phyloP scores from a whole-genome alignment of 2,797 vertebrate species.

The Coilia nasus region DNA sequence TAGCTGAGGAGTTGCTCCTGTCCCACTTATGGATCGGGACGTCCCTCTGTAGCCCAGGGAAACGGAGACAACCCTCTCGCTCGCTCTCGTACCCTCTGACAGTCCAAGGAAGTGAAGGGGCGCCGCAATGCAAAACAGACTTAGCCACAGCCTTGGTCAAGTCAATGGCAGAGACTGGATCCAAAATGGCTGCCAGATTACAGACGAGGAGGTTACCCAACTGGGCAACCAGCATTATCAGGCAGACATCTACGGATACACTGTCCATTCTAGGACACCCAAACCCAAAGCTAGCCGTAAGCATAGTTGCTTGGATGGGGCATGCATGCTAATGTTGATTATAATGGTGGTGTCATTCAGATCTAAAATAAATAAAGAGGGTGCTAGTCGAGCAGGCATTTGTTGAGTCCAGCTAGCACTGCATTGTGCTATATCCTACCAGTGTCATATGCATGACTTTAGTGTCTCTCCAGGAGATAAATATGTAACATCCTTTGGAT shows the following conservation, averaged over 20 bases:
- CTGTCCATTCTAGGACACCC: slow-evolving; percentile 5
- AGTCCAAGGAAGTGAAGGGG: slow-evolving; percentile 29
- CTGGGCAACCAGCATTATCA: background rate
- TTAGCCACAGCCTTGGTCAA: background rate
- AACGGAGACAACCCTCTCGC: slow-evolving; percentile 22
- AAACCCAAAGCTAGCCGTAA: slow-evolving; percentile 47
- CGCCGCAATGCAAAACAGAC: slow-evolving; percentile 29
- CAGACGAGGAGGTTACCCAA: background rate
- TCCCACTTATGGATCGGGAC: slow-evolving; percentile 42
- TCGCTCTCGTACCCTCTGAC: slow-evolving; percentile 6
- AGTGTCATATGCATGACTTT: background rate
- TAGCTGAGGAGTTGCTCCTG: slow-evolving; percentile 37
- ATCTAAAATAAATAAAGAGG: slow-evolving; percentile 49
- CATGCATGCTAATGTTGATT: slow-evolving; percentile 8
- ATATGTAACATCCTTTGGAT: background rate
- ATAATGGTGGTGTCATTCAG: slow-evolving; percentile 35
- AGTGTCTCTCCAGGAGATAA: background rate
- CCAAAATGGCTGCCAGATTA: slow-evolving; percentile 36
- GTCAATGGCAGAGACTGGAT: slow-evolving; percentile 15
- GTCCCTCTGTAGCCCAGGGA: slow-evolving; percentile 18
- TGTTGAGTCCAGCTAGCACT: slow-evolving; percentile 51
- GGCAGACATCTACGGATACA: background rate
- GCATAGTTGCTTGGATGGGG: slow-evolving; percentile 33
- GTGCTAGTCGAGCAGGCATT: slow-evolving; percentile 53
- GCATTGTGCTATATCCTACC: background rate